Evolutionary conservation across 2,113 vertebrate species (phyloP).

Genomic region (Leuciscus idus): DNA sequence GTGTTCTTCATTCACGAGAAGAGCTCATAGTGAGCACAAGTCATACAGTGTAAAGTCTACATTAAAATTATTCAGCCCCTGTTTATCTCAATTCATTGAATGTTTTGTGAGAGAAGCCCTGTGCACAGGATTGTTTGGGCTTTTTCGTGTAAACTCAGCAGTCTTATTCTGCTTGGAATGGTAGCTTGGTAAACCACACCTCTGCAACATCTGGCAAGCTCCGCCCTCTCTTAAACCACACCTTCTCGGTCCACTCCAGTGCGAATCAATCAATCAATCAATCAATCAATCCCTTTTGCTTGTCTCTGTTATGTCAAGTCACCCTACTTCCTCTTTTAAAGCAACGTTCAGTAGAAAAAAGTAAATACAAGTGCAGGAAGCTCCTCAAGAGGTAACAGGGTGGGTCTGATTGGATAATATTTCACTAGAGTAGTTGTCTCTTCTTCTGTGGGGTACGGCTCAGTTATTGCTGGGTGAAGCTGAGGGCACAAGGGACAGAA

Average conservation of each 20-base stretch:
- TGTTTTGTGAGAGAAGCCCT: conserved; percentile 58
- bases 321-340: conserved; percentile 51
- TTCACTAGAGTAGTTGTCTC: conserved; percentile 58
- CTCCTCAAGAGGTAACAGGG: conserved; percentile 51
- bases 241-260: conserved; percentile 39
- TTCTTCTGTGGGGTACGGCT: conserved; percentile 70
- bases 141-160: conserved; percentile 75
- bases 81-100: conserved; percentile 75
- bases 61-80: conserved; percentile 66
- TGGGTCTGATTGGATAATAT: conserved; percentile 34
- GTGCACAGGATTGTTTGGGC: conserved; percentile 60
- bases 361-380: conserved; percentile 69
- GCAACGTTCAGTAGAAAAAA: conserved; percentile 62
- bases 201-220: conserved; percentile 37
- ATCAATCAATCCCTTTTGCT: conserved; percentile 48
- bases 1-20: conserved; percentile 80
- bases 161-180: conserved; percentile 74
- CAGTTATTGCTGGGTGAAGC: conserved; percentile 64
- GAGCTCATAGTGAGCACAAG: conserved; percentile 72
- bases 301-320: conserved; percentile 50
- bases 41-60: conserved; percentile 82
- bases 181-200: conserved; percentile 64
- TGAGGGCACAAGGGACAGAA: conserved; percentile 21
- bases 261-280: background rate
- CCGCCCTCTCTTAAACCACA: conserved; percentile 46